Evolutionary conservation across 2,113 vertebrate genomes (phyloP).

Genomic region (Sylvietta virens): DNA sequence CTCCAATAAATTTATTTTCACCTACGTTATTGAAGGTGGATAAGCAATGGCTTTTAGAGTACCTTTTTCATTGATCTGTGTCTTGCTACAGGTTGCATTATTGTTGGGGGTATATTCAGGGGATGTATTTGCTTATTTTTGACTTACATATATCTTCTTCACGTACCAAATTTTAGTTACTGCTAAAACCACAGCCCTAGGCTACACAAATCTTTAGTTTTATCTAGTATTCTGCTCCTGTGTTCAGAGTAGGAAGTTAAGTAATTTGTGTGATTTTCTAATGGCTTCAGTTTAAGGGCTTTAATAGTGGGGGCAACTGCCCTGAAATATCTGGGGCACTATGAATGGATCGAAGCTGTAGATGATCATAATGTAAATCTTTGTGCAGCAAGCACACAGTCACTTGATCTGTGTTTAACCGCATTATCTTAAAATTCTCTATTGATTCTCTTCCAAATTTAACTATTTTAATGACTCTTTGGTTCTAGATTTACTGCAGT

Average conservation of each 20-base stretch:
- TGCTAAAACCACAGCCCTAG: neutral
- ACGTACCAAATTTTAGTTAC: neutral
- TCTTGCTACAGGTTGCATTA: neutral
- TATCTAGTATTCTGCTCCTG: neutral
- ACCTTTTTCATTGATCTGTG: neutral
- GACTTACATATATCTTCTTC: neutral
- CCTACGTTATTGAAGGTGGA: neutral
- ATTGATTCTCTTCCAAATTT: neutral
- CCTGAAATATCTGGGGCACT: neutral
- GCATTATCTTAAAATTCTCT: neutral
- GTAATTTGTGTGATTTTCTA: neutral
- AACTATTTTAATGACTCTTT: neutral
- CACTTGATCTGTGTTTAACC: rapidly evolving
- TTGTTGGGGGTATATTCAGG: neutral
- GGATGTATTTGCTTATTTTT: neutral
- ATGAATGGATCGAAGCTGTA: neutral
- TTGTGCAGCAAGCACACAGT: neutral
- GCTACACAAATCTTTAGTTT: neutral
- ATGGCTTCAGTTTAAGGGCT: neutral
- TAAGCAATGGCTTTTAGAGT: neutral
- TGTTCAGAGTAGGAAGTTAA: neutral
- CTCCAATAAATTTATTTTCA: neutral
- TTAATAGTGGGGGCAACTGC: neutral
- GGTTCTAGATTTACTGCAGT: neutral
- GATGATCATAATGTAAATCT: neutral